Evolutionary conservation across 2,888 invertebrate species (phyloP).

Genomic region (Margaritifera margaritifera): DNA sequence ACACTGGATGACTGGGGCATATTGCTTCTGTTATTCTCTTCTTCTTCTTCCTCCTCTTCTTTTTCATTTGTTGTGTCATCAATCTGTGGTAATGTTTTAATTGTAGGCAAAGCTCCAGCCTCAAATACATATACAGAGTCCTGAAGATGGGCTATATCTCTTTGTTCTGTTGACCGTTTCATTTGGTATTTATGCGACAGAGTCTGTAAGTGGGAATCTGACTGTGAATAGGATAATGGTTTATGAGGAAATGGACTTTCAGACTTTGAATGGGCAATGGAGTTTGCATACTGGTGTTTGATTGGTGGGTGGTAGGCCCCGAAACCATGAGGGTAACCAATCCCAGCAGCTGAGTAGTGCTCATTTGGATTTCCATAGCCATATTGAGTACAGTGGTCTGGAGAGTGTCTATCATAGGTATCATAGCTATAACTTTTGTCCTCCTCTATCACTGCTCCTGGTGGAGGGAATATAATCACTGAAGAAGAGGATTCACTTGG

Average conservation of each 20-base stretch:
- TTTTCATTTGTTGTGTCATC: conserved; percentile 5
- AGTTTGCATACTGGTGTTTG: too few relatives aligned
- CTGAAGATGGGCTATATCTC: too few relatives aligned
- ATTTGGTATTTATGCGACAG: too few relatives aligned
- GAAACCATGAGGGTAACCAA: conserved; percentile 57
- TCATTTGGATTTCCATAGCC: conserved; percentile 59
- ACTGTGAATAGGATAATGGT: too few relatives aligned
- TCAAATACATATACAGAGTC: too few relatives aligned
- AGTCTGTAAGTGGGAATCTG: too few relatives aligned
- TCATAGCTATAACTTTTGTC: not conserved
- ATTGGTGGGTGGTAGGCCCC: conserved; percentile 43
- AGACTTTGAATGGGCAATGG: too few relatives aligned
- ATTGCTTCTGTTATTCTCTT: conserved; percentile 23
- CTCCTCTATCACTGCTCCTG: not conserved
- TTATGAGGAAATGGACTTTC: too few relatives aligned
- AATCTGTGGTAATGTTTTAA: not conserved
- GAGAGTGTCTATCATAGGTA: conserved; percentile 54
- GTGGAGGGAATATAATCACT: conserved; percentile 1
- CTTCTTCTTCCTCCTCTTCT: conserved; percentile 35
- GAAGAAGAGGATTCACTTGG: not conserved
- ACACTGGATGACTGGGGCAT: too few relatives aligned
- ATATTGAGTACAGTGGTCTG: conserved; percentile 55
- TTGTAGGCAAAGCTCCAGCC: too few relatives aligned
- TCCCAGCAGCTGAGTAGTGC: conserved; percentile 60
- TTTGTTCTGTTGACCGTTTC: too few relatives aligned